Conservation (phyloP, 2,888 invertebrate genomes). For the Oscheius sp. region DNA sequence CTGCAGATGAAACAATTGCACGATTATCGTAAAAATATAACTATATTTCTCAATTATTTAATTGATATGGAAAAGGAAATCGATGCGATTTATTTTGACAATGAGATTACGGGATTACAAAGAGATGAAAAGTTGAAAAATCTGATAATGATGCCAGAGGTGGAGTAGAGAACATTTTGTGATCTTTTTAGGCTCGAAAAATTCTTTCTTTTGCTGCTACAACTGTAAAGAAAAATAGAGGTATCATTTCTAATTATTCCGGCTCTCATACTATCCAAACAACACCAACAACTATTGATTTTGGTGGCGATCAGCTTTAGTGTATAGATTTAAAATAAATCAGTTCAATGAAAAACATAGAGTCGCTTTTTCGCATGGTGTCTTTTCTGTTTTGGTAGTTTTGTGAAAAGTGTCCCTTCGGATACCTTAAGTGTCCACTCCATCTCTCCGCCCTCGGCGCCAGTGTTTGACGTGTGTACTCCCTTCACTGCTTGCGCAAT, state of each 20-base stretch:
- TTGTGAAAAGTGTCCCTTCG: constrained; percentile 9
- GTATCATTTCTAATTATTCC: too few species aligned
- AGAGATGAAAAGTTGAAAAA: too few species aligned
- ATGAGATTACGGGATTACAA: neutral
- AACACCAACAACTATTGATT: too few species aligned
- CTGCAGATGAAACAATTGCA: neutral
- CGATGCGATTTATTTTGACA: constrained; percentile 1
- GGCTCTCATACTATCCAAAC: too few species aligned
- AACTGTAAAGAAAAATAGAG: neutral
- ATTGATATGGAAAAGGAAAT: constrained; percentile 1
- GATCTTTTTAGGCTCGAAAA: neutral
- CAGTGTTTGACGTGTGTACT: constrained; percentile 13
- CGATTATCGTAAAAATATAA: neutral
- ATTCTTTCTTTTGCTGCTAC: neutral
- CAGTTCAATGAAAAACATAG: neutral
- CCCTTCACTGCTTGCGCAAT: constrained; percentile 14
- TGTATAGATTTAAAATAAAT: too few species aligned
- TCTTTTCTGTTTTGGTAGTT: constrained; percentile 1
- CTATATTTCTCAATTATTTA: neutral
- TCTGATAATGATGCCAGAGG: too few species aligned
- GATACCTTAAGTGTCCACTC: constrained; percentile 19
- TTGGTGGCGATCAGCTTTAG: too few species aligned
- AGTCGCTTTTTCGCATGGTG: neutral
- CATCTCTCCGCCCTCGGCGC: constrained; percentile 16
- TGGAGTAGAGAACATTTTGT: neutral